These are phyloP conservation scores for Heliocidaris erythrogramma DNA, from an alignment of 35 echinoderm and acorn worm genomes.

Conservation along the genomic window DNA sequence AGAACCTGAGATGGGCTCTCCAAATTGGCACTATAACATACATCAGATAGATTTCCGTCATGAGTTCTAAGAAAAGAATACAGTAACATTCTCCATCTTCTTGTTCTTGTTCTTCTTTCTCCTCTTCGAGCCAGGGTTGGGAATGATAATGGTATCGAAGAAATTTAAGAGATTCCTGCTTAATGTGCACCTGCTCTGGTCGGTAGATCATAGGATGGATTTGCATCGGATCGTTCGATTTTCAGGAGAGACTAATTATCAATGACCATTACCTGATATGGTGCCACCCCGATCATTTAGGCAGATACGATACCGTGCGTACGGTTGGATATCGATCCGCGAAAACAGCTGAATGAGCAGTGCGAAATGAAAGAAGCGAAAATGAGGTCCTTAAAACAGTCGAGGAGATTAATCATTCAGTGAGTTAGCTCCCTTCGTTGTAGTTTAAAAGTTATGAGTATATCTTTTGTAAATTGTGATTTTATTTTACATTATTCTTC, in stretches of 20 bases:
- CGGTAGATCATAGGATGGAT: not conserved
- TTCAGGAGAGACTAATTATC: not conserved
- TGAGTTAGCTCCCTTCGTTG: not conserved
- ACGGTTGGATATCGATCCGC: not conserved
- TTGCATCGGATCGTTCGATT: not conserved
- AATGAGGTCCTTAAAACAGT: not conserved
- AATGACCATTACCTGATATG: slow-evolving; percentile 1
- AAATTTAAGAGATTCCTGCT: not conserved
- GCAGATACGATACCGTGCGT: not conserved
- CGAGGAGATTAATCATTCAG: not conserved
- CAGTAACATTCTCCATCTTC: not conserved
- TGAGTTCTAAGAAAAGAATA: not conserved
- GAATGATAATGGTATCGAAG: not conserved
- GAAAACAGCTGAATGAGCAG: not conserved
- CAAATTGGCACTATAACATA: not conserved
- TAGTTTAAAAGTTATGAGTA: too few species aligned
- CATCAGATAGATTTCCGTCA: not conserved
- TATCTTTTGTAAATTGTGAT: too few species aligned
- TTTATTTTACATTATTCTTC: too few species aligned
- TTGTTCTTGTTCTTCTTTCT: not conserved
- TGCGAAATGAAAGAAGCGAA: not conserved
- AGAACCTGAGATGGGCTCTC: not conserved
- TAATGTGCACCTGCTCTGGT: not conserved
- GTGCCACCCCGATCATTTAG: not conserved
- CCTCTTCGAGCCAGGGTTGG: not conserved